A percentile compares a stretch with the other conserved stretches of the same genome.
phyloP scores from a whole-genome alignment of 2,113 vertebrate genomes.

The Chloroceryle aenea region DNA sequence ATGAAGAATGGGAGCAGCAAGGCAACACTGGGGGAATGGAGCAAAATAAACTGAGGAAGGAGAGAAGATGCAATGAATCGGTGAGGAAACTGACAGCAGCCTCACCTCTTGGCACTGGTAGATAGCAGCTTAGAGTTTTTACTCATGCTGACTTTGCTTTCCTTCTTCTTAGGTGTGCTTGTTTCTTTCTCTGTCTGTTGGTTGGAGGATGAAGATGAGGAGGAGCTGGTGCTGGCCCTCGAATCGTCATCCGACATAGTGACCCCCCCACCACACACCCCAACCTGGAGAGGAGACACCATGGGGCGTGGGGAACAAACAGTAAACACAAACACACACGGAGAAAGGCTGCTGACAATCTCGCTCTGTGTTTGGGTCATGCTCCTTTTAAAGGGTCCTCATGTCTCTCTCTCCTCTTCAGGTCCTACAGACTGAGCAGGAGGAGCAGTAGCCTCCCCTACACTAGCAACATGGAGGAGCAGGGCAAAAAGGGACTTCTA shows the following conservation, averaged over 20 bases:
- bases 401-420: not conserved
- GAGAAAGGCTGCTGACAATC: slow-evolving; percentile 53
- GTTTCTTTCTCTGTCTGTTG: slow-evolving; percentile 86
- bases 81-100: slow-evolving; percentile 4
- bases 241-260: slow-evolving; percentile 99
- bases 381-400: slow-evolving; percentile 10
- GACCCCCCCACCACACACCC: slow-evolving; percentile 85
- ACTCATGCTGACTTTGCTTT: slow-evolving; percentile 96
- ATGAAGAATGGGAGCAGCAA: not conserved
- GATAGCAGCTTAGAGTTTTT: slow-evolving; percentile 97
- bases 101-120: slow-evolving; percentile 96
- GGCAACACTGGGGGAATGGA: not conserved
- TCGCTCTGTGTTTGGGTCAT: slow-evolving; percentile 27
- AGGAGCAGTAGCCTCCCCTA: not conserved
- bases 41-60: not conserved
- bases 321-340: slow-evolving; percentile 62
- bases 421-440: not conserved
- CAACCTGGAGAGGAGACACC: slow-evolving; percentile 79
- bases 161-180: slow-evolving; percentile 89
- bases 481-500: slow-evolving; percentile 27
- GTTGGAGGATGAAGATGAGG: slow-evolving; percentile 88
- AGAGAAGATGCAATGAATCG: not conserved
- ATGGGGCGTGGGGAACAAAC: slow-evolving; percentile 65
- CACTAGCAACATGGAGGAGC: not conserved
- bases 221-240: slow-evolving; percentile 95